These are phyloP conservation scores for Cylas formicarius DNA, from an alignment of 1,140 invertebrate species.

Conservation along the genomic window DNA sequence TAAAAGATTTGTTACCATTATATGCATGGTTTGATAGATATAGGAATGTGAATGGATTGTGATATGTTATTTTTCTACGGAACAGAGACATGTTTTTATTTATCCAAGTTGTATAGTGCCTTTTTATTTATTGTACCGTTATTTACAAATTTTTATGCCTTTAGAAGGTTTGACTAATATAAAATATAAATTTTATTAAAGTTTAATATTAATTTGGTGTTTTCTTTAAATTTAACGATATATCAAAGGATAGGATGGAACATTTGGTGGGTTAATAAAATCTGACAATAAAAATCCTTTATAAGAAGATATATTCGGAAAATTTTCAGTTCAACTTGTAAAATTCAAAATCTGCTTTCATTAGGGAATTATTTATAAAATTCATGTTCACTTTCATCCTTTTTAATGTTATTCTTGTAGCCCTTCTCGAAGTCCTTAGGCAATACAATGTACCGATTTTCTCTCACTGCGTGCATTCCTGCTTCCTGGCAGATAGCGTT, in stretches of 20 bases:
- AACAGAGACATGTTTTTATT: constrained; percentile 29
- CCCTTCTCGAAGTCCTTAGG: constrained; percentile 99
- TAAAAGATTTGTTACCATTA: constrained; percentile 4
- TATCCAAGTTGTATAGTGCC: constrained; percentile 35
- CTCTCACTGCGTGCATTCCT: constrained; percentile 91
- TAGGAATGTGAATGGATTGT: constrained; percentile 29
- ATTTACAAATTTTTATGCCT: constrained; percentile 21
- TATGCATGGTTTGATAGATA: constrained; percentile 11
- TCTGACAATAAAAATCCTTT: no score
- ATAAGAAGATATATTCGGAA: no score
- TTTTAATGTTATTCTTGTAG: constrained; percentile 99
- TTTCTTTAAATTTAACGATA: no score
- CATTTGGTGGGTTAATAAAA: no score
- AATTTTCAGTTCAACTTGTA: no score
- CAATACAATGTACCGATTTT: constrained; percentile 97
- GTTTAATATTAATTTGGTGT: constrained; percentile 15
- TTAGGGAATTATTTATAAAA: constrained; percentile 99
- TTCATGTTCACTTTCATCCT: constrained; percentile 98
- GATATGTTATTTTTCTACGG: constrained; percentile 35
- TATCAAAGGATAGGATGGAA: no score
- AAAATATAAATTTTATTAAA: constrained; percentile 30
- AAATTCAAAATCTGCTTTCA: no score
- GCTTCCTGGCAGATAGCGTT: constrained; percentile 99
- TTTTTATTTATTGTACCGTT: constrained; percentile 36
- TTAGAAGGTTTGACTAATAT: constrained; percentile 27